Percentiles rank a stretch among this genome's conserved stretches.
phyloP scores from a whole-genome alignment of 2,797 vertebrate genomes.

The Spatula clypeata region DNA sequence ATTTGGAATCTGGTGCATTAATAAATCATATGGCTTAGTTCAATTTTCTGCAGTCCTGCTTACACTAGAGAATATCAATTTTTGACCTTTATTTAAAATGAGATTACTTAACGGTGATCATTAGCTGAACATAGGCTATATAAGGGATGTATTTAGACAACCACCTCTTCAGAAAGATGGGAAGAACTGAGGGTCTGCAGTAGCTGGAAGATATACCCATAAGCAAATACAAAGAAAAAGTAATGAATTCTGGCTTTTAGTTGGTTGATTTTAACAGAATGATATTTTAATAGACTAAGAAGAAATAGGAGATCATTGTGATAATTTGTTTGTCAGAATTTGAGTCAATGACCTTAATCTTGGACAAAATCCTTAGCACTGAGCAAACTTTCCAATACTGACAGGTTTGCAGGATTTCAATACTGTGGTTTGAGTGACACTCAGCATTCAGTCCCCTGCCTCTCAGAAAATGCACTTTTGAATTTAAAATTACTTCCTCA shows the following conservation, averaged over 20 bases:
- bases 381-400: background rate
- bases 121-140: background rate
- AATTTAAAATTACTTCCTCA: background rate
- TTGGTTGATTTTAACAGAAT: background rate
- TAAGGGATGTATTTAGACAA: background rate
- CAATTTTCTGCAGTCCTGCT: background rate
- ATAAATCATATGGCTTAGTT: background rate
- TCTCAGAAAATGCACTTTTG: background rate
- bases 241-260: background rate
- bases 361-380: background rate
- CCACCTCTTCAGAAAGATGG: background rate
- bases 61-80: background rate
- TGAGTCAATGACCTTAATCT: background rate
- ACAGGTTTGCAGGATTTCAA: background rate
- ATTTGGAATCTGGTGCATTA: background rate
- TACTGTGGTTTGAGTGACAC: rapidly evolving
- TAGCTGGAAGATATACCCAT: background rate
- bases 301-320: background rate
- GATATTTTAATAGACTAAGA: background rate
- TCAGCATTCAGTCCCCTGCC: background rate
- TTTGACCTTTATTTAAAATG: slow-evolving; percentile 8
- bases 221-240: background rate
- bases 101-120: background rate
- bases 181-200: background rate
- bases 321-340: too few relatives aligned